These are phyloP conservation scores for Stichopus chloronotus DNA, from an alignment of 35 echinoderm and acorn worm species.

Conservation along the genomic window DNA sequence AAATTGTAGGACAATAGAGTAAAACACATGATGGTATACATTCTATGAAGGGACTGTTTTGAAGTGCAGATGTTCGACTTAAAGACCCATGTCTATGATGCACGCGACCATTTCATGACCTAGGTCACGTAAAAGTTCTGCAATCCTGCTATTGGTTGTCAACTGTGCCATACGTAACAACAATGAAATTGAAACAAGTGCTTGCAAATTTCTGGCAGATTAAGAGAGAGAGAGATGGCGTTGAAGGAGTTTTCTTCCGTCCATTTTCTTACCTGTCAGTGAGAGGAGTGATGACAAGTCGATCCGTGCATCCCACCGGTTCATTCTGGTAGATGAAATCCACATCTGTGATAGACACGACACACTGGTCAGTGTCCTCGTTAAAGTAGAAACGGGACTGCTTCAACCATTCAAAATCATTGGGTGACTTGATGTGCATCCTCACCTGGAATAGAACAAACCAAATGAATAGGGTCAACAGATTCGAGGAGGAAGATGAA, in stretches of 20 bases:
- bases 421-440: slow-evolving; percentile 94
- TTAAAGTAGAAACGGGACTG: slow-evolving; percentile 99
- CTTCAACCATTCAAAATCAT: slow-evolving; percentile 99
- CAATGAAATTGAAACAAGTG: too few relatives aligned
- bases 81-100: too few relatives aligned
- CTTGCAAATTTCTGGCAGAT: too few relatives aligned
- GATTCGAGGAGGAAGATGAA: neutral
- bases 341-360: slow-evolving; percentile 97
- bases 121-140: too few relatives aligned
- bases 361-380: slow-evolving; percentile 95
- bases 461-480: neutral
- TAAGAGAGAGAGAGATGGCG: neutral
- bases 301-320: slow-evolving; percentile 95
- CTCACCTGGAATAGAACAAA: slow-evolving; percentile 70
- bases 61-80: too few relatives aligned
- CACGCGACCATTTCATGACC: too few relatives aligned
- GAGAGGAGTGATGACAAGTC: slow-evolving; percentile 97
- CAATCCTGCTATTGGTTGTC: too few relatives aligned
- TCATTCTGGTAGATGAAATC: slow-evolving; percentile 98
- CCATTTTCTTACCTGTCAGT: slow-evolving; percentile 86
- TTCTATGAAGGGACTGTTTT: too few relatives aligned
- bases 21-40: too few relatives aligned
- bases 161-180: too few relatives aligned
- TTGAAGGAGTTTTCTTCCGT: neutral
- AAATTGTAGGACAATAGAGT: too few relatives aligned